Evolutionary conservation across 1,140 invertebrate species (phyloP).

Genomic region (Drosophila nannoptera): DNA sequence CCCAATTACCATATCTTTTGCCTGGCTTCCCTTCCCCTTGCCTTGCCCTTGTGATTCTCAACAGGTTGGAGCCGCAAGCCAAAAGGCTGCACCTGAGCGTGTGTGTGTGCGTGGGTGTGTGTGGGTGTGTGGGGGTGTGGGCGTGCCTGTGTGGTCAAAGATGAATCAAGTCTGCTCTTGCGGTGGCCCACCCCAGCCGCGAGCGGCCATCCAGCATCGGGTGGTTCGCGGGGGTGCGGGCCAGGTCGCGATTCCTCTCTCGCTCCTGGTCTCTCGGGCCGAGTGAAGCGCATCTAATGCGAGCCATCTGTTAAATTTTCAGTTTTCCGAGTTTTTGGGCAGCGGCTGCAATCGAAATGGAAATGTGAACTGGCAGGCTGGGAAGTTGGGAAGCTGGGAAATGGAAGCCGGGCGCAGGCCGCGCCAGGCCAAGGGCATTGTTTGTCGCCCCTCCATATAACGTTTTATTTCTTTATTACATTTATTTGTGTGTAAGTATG

Average conservation of each 20-base stretch:
- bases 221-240: not conserved
- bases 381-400: too few species aligned
- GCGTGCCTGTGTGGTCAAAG: not conserved
- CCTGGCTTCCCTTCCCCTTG: too few species aligned
- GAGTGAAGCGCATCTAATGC: conserved; percentile 73
- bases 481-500: conserved; percentile 64
- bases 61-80: too few species aligned
- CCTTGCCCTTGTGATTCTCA: too few species aligned
- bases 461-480: conserved; percentile 71
- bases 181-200: too few species aligned
- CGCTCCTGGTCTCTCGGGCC: conserved; percentile 57
- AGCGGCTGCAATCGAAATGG: conserved; percentile 23
- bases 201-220: too few species aligned
- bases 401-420: conserved; percentile 13
- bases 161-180: not conserved
- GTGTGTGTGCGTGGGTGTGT: too few species aligned
- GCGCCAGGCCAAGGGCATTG: conserved; percentile 51
- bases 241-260: conserved; percentile 10
- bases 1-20: too few species aligned
- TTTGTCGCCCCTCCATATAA: conserved; percentile 50
- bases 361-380: not conserved
- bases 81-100: too few species aligned
- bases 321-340: conserved; percentile 34
- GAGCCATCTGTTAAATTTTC: conserved; percentile 77
- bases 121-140: too few species aligned